A percentile compares a stretch with the other conserved stretches of the same genome.
phyloP scores from a whole-genome alignment of 2,888 invertebrate species.

The Abrostola triplasia region DNA sequence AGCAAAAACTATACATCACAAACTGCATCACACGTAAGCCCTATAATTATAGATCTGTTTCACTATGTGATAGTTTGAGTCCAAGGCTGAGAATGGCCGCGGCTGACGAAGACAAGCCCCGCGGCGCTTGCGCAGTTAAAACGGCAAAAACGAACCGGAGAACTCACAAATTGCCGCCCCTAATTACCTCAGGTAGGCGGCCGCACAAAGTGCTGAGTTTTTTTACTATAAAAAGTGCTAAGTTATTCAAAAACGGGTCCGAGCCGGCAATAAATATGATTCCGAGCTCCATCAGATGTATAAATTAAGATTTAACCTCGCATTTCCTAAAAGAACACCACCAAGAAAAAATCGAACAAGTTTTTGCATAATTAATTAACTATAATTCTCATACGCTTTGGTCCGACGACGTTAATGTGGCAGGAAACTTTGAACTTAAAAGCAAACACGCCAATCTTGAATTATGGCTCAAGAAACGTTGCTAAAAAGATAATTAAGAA shows the following conservation, averaged over 20 bases:
- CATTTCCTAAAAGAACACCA: slow-evolving; percentile 41
- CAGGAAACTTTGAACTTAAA: slow-evolving; percentile 30
- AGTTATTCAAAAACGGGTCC: slow-evolving; percentile 71
- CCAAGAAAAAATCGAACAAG: slow-evolving; percentile 32
- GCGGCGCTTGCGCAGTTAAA: slow-evolving; percentile 59
- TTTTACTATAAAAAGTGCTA: slow-evolving; percentile 73
- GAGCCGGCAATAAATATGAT: slow-evolving; percentile 64
- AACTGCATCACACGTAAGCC: slow-evolving; percentile 28
- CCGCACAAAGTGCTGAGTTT: slow-evolving; percentile 65
- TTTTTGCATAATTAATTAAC: slow-evolving; percentile 43
- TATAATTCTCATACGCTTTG: slow-evolving; percentile 33
- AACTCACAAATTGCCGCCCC: slow-evolving; percentile 75
- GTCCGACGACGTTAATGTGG: slow-evolving; percentile 34
- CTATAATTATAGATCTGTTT: slow-evolving; percentile 48
- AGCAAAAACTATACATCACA: slow-evolving; percentile 42
- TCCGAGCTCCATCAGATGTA: slow-evolving; percentile 51
- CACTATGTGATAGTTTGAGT: slow-evolving; percentile 53
- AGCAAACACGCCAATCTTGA: slow-evolving; percentile 28
- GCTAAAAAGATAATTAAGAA: slow-evolving; percentile 39
- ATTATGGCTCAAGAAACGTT: slow-evolving; percentile 21
- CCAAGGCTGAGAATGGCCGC: slow-evolving; percentile 50
- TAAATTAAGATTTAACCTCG: slow-evolving; percentile 54
- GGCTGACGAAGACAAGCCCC: slow-evolving; percentile 50
- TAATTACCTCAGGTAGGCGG: slow-evolving; percentile 81
- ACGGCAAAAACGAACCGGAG: slow-evolving; percentile 65